A percentile compares a stretch with the other conserved stretches of the same genome.
These are phyloP conservation scores for Sphaerodactylus townsendi DNA, from an alignment of 2,113 vertebrate species.

Conservation along the genomic window DNA sequence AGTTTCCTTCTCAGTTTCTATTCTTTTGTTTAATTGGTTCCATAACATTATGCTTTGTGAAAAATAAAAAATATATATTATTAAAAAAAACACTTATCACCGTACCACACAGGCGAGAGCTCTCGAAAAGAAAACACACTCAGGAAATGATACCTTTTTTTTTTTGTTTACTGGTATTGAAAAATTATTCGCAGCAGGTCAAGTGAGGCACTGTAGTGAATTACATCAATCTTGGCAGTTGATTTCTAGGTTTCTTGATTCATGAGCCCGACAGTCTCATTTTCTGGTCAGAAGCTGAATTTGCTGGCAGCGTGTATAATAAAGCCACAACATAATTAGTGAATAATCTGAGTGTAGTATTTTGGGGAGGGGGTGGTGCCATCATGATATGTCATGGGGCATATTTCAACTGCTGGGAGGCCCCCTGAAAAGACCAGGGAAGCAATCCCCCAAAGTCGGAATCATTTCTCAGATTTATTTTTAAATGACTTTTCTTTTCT, in stretches of 20 bases:
- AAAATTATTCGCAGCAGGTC: neutral
- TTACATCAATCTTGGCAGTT: neutral
- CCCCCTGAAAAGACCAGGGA: neutral
- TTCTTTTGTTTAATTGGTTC: too few relatives aligned
- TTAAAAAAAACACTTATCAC: neutral
- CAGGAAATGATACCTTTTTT: neutral
- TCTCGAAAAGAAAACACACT: neutral
- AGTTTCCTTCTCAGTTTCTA: too few relatives aligned
- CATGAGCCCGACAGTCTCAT: neutral
- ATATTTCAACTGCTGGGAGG: slow-evolving; percentile 5
- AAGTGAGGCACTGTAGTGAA: neutral
- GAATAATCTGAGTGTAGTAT: neutral
- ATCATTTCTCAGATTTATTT: slow-evolving; percentile 14
- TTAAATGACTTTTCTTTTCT: slow-evolving; percentile 16
- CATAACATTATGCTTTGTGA: too few relatives aligned
- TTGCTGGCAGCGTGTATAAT: neutral
- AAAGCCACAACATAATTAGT: neutral
- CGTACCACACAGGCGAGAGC: neutral
- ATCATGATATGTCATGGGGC: neutral
- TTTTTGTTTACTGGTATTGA: neutral
- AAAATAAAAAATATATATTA: too few relatives aligned
- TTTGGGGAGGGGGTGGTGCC: too few relatives aligned
- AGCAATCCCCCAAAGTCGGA: neutral
- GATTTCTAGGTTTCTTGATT: neutral
- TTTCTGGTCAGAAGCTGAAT: neutral